A percentile compares a stretch with the other conserved stretches of the same genome.
phyloP scores from a whole-genome alignment of 2,113 vertebrate species.

The mouse (Mus musculus) region DNA sequence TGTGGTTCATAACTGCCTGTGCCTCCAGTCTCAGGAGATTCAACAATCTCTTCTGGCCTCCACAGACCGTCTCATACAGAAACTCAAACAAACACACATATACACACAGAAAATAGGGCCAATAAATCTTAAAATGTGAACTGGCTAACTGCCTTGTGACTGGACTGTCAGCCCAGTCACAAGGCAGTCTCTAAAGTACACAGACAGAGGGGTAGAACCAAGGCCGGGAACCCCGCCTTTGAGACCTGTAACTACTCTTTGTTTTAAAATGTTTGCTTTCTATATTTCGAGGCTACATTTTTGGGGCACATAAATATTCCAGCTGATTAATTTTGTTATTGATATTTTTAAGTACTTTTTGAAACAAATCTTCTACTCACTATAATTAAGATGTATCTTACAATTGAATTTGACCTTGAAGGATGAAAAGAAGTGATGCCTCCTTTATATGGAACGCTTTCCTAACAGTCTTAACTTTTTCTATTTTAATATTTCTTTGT shows the following conservation, averaged over 20 bases:
- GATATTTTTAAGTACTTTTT: neutral
- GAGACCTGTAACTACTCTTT: neutral
- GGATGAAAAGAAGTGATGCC: neutral
- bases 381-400: constrained; percentile 32
- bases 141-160: neutral
- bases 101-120: neutral
- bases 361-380: constrained; percentile 10
- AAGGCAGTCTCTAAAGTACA: neutral
- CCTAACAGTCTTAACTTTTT: constrained; percentile 26
- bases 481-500: constrained; percentile 41
- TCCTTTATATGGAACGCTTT: constrained; percentile 15
- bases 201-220: neutral
- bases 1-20: neutral
- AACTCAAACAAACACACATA: neutral
- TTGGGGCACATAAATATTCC: neutral
- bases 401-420: neutral
- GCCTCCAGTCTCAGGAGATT: neutral
- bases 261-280: constrained; percentile 8
- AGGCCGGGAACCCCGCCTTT: neutral
- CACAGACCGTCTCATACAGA: neutral
- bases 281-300: neutral
- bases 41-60: neutral
- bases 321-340: constrained; percentile 4
- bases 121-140: neutral
- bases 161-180: neutral